A percentile compares a stretch with the other conserved stretches of the same genome.
Evolutionary conservation across 2,888 invertebrate genomes (phyloP).

Genomic region (Synergus laeviventris): DNA sequence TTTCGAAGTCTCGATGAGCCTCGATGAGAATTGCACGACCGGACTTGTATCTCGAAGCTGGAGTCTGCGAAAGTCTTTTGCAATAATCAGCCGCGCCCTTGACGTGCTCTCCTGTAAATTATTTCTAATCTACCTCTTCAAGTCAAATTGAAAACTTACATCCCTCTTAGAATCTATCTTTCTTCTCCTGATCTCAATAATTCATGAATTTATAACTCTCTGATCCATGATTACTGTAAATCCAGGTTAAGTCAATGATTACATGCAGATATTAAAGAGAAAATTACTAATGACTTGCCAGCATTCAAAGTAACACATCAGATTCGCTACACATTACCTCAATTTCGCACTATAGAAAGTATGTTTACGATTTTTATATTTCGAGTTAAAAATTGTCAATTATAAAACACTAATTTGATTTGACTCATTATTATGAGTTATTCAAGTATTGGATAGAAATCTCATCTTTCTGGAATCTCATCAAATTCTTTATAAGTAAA

Average conservation of each 20-base stretch:
- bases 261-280: not conserved
- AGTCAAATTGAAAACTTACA: not conserved
- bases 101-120: not conserved
- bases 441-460: not conserved
- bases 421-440: not conserved
- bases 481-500: not conserved
- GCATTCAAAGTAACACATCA: not conserved
- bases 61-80: constrained; percentile 25
- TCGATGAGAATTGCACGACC: constrained; percentile 34
- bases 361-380: constrained; percentile 4
- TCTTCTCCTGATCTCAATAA: not conserved
- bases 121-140: not conserved
- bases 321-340: constrained; percentile 7
- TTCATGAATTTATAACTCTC: not conserved
- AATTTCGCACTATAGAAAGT: constrained; percentile 14
- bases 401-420: not conserved
- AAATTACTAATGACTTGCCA: constrained; percentile 8
- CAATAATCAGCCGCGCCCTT: constrained; percentile 27
- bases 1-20: constrained; percentile 32
- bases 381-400: constrained; percentile 1
- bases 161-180: too few relatives aligned
- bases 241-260: constrained; percentile 13
- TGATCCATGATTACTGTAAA: not conserved
- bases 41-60: constrained; percentile 4
- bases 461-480: constrained; percentile 4